Percentiles rank a stretch among this genome's conserved stretches.
Conservation (phyloP, 2,888 invertebrate genomes). For the Zeuzera pyrina region DNA sequence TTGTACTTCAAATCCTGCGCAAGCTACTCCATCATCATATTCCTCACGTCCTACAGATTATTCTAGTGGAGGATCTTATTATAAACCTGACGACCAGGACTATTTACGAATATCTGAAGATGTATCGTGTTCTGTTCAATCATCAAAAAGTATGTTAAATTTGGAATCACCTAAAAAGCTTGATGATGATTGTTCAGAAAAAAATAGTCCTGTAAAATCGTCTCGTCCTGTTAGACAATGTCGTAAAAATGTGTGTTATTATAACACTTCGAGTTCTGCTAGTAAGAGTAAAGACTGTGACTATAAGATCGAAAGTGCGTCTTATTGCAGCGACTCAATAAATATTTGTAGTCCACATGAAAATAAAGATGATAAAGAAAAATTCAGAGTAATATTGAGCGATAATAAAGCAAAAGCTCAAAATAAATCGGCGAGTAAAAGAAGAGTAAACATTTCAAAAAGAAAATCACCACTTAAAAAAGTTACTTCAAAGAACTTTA, state of each 20-base stretch:
- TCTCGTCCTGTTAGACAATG: conserved; percentile 54
- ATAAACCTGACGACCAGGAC: conserved; percentile 76
- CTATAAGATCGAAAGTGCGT: conserved; percentile 25
- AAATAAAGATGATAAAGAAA: conserved; percentile 18
- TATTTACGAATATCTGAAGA: conserved; percentile 39
- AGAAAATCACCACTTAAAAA: conserved; percentile 39
- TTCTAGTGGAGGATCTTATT: conserved; percentile 76
- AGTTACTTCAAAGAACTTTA: conserved; percentile 38
- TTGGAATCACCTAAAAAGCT: conserved; percentile 18
- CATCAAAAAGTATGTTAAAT: too few species aligned
- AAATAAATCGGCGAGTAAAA: too few species aligned
- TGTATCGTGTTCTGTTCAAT: conserved; percentile 30
- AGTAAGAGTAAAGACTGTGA: conserved; percentile 29
- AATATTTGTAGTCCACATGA: conserved; percentile 26
- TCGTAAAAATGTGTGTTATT: conserved; percentile 60
- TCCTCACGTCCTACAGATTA: conserved; percentile 70
- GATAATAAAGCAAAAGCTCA: conserved; percentile 19
- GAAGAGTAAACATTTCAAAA: not conserved
- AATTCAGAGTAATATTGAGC: conserved; percentile 20
- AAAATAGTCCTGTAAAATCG: conserved; percentile 15
- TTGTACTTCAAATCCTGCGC: conserved; percentile 34
- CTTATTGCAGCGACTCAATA: conserved; percentile 30
- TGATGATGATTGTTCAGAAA: conserved; percentile 12
- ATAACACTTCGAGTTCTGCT: conserved; percentile 18
- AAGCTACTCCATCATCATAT: conserved; percentile 56